Evolutionary conservation across 2,888 invertebrate genomes (phyloP).

Genomic region (Nemapogon koenigi): DNA sequence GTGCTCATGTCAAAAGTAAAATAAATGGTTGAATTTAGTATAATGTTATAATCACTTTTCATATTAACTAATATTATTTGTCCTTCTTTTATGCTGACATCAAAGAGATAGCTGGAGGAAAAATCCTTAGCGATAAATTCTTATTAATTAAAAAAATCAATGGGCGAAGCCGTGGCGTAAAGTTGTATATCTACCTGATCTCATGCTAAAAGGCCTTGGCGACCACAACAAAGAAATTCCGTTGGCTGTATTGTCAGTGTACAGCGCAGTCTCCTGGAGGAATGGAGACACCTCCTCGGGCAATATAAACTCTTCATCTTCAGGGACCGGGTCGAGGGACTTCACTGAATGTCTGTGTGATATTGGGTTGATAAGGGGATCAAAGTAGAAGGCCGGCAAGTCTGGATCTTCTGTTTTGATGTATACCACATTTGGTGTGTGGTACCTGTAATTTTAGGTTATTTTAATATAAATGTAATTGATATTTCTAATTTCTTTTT

Average conservation of each 20-base stretch:
- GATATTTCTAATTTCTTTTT: no score
- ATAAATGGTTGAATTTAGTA: no score
- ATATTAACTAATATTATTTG: no score
- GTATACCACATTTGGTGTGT: constrained; percentile 98
- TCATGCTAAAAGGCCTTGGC: constrained; percentile 95
- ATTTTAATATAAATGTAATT: constrained; percentile 3
- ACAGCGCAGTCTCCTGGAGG: constrained; percentile 92
- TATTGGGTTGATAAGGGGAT: constrained; percentile 99
- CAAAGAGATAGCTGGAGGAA: no score
- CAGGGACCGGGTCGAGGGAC: constrained; percentile 84
- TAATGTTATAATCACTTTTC: no score
- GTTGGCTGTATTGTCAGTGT: constrained; percentile 98
- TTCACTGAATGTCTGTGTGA: constrained; percentile 91
- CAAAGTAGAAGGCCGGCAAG: constrained; percentile 99
- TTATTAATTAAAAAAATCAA: no score
- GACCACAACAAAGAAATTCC: constrained; percentile 98
- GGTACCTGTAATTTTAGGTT: constrained; percentile 80
- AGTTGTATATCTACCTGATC: constrained; percentile 78
- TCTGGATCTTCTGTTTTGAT: constrained; percentile 99
- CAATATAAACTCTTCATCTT: constrained; percentile 93
- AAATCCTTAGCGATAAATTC: no score
- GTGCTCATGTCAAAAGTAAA: no score
- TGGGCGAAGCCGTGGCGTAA: no score
- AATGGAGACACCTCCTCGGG: constrained; percentile 92
- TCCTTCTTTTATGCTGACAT: no score